These are phyloP conservation scores for Cebidichthys violaceus DNA, from an alignment of 2,113 vertebrate species.

Conservation along the genomic window DNA sequence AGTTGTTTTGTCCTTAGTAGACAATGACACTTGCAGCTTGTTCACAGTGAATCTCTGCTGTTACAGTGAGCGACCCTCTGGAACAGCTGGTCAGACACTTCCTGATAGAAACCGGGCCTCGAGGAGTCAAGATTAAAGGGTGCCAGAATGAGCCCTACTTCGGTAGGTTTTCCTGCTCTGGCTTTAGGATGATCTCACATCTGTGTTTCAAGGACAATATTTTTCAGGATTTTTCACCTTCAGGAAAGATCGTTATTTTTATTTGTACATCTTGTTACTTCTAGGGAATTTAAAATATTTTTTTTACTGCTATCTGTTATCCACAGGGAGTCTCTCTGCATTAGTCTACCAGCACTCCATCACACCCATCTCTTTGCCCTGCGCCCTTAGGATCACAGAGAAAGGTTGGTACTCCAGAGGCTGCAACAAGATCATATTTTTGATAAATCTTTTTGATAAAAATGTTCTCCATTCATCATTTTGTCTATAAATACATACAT, in stretches of 20 bases:
- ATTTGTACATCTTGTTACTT: neutral
- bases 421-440: neutral
- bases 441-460: no score
- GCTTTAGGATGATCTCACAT: neutral
- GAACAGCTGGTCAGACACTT: conserved; percentile 94
- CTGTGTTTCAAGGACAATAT: neutral
- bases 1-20: neutral
- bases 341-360: conserved; percentile 94
- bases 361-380: conserved; percentile 91
- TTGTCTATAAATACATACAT: neutral
- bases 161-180: conserved; percentile 78
- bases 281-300: neutral
- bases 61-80: conserved; percentile 83
- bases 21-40: neutral
- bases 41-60: conserved; percentile 1
- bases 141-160: conserved; percentile 93
- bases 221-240: no score
- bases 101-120: conserved; percentile 91
- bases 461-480: fast-evolving
- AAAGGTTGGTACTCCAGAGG: conserved; percentile 80
- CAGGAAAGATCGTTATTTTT: neutral
- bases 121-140: conserved; percentile 94
- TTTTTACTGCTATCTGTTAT: conserved; percentile 10
- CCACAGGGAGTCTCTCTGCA: conserved; percentile 90
- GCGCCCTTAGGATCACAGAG: conserved; percentile 87